Conservation (phyloP, 2,888 invertebrate species). For the Entomobrya multifasciata region DNA sequence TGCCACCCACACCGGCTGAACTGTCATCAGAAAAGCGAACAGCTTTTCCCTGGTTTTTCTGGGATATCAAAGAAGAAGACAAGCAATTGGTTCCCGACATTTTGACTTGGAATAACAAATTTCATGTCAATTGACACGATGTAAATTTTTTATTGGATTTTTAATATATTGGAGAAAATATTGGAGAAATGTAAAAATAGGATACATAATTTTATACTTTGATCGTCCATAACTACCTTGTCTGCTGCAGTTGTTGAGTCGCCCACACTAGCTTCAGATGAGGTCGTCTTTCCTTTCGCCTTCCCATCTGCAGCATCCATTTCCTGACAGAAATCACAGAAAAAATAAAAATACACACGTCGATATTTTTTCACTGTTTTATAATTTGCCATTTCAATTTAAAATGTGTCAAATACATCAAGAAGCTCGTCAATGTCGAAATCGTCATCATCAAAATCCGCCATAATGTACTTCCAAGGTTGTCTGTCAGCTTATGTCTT, state of each 20-base stretch:
- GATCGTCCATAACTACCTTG: conserved; percentile 41
- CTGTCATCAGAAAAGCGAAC: conserved; percentile 62
- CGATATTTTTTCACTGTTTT: not conserved
- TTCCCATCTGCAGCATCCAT: conserved; percentile 67
- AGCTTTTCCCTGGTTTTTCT: conserved; percentile 30
- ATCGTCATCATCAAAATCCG: conserved; percentile 73
- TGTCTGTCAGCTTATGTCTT: not conserved
- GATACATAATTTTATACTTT: not conserved
- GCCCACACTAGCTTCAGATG: not conserved
- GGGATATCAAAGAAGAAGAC: not conserved
- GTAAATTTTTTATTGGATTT: too few relatives aligned
- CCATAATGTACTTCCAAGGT: conserved; percentile 32
- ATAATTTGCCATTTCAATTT: not conserved
- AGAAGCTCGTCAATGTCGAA: conserved; percentile 76
- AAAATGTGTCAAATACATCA: conserved; percentile 58
- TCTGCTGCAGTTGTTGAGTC: not conserved
- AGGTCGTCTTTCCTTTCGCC: conserved; percentile 4
- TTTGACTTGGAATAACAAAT: not conserved
- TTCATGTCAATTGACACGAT: too few relatives aligned
- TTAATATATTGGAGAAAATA: not conserved
- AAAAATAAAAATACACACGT: not conserved
- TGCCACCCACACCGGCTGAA: not conserved
- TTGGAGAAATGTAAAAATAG: not conserved
- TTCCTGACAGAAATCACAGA: conserved; percentile 70
- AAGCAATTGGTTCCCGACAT: not conserved